Base-by-base conservation (phyloP, 1,140 invertebrate genomes). In the Spodoptera litura region DNA sequence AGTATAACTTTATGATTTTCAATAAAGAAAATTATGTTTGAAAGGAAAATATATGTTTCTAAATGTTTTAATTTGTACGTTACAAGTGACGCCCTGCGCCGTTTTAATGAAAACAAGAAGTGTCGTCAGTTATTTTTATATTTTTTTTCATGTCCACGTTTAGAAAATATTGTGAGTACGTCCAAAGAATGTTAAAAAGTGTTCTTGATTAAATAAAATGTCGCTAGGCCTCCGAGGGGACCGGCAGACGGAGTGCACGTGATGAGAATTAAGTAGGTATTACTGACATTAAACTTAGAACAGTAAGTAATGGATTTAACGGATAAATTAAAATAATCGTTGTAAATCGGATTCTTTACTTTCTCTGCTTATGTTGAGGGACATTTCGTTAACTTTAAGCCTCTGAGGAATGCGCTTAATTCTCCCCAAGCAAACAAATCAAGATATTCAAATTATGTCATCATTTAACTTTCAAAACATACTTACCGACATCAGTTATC, bases 171-270 rank as follows among this genome's bases (percentile, higher is more conserved):
- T 88, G 88, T 89, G 86, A 83, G 80, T 80, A 81, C 87, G 86
- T 83, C 77, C 72, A 70, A 79, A 81, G 91, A 93, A 93, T 92
- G 86, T 91, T 91, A 92, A 93, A 93, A 92, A 92, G 91, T 91
- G 85, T 85, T 86, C 87, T 88, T 93, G 91, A 91, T 93, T 91
- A 91, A 93, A 93, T 92, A 92, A 91, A 93, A 91, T 88, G 90
- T 88, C 89, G 88, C 86, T 82, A 81, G 79, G 83, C 82, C 83
- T 58, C 72, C 68, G 78, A 77, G 66, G 76, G 82, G 72, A 80
- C 76, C 74, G 66, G 76, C 82, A 71, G 83, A 80, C 72, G 44
- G 78, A 79, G 61, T 55, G 77, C 70, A 88, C 90, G 89, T 90
- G 90, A 87, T 83, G 64, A 71, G 90, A 89, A 91, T 93, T 80